Percentiles rank a stretch among this genome's conserved stretches.
These are phyloP conservation scores for Oryzias celebensis DNA, from an alignment of 2,113 vertebrate species.

Conservation along the genomic window DNA sequence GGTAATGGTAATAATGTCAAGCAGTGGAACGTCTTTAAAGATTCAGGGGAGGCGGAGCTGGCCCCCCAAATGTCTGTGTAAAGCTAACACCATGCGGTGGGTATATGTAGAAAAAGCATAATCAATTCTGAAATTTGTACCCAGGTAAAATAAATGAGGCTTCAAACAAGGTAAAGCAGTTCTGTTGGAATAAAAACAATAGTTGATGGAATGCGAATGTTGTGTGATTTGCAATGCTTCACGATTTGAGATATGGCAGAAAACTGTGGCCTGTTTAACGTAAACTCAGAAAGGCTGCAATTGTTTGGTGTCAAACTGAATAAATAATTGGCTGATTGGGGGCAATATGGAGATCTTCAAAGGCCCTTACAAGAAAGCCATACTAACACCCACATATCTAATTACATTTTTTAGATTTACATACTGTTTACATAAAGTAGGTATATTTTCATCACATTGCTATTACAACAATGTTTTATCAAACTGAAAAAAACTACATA, in stretches of 20 bases:
- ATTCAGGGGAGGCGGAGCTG: conserved; percentile 53
- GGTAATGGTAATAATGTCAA: conserved; percentile 69
- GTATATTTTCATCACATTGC: no score
- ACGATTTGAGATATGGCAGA: conserved; percentile 45
- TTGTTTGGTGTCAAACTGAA: conserved; percentile 70
- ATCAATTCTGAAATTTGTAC: conserved; percentile 76
- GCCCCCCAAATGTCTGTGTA: conserved; percentile 58
- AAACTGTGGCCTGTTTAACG: conserved; percentile 58
- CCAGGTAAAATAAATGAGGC: conserved; percentile 77
- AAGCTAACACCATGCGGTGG: conserved; percentile 58
- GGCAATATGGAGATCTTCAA: conserved; percentile 60
- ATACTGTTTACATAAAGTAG: not conserved
- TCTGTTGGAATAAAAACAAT: conserved; percentile 63
- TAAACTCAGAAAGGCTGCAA: conserved; percentile 60
- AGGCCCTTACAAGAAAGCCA: no score
- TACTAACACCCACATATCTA: not conserved
- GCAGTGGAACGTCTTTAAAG: conserved; percentile 59
- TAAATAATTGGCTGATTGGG: conserved; percentile 72
- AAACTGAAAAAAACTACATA: not conserved
- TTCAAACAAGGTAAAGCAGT: conserved; percentile 73
- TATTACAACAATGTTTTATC: no score
- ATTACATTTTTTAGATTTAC: not conserved
- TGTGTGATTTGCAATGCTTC: conserved; percentile 69
- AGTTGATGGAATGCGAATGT: conserved; percentile 52
- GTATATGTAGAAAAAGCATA: conserved; percentile 59